phyloP scores from a whole-genome alignment of 2,888 invertebrate species.

The Acanthococcus lagerstroemiae region DNA sequence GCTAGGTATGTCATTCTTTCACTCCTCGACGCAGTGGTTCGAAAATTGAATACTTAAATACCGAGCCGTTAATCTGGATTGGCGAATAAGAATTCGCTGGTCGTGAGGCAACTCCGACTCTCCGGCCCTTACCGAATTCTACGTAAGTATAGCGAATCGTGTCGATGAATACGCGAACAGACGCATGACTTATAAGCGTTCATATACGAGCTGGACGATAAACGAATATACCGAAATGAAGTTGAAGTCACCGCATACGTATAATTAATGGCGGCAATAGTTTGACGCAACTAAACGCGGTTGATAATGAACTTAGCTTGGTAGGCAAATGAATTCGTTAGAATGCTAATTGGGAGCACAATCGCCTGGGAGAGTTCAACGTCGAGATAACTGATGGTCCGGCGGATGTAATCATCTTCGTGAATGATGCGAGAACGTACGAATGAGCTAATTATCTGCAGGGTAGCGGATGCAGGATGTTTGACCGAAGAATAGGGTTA shows the following conservation, averaged over 20 bases:
- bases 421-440: too few species aligned
- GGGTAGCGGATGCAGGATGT: too few species aligned
- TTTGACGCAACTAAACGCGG: neutral
- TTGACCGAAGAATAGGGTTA: too few species aligned
- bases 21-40: slow-evolving; percentile 3
- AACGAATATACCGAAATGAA: too few species aligned
- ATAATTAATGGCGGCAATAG: neutral
- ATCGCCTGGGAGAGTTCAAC: too few species aligned
- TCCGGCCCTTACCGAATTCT: neutral
- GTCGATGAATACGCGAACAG: neutral
- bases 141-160: neutral
- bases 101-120: neutral
- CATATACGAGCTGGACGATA: too few species aligned
- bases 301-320: neutral
- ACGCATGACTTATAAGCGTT: too few species aligned
- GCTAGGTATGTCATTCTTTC: slow-evolving; percentile 18
- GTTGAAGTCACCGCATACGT: too few species aligned
- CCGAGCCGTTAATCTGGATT: neutral
- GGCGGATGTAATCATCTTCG: too few species aligned
- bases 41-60: slow-evolving; percentile 14
- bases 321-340: neutral
- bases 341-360: neutral
- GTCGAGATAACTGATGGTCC: too few species aligned
- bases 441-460: too few species aligned
- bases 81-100: neutral